These are phyloP conservation scores for Oryzias woworae DNA, from an alignment of 2,113 vertebrate genomes.

Conservation along the genomic window DNA sequence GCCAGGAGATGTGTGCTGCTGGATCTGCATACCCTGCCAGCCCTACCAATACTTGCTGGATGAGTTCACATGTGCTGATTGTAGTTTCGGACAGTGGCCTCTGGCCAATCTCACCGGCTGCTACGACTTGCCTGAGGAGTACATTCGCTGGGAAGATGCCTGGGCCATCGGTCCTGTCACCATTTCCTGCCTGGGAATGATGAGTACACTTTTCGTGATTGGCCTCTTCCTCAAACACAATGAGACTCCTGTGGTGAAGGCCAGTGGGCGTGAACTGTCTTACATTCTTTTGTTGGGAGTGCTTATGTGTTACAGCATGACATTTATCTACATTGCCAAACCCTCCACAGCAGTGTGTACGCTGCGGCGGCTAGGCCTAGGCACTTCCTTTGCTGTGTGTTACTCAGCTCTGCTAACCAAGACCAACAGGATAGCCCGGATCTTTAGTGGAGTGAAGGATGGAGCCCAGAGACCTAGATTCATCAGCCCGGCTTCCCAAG, in stretches of 20 bases:
- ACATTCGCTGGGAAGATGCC: conserved; percentile 93
- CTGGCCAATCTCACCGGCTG: conserved; percentile 90
- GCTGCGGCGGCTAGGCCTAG: conserved; percentile 89
- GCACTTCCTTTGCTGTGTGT: conserved; percentile 94
- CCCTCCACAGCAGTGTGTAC: conserved; percentile 90
- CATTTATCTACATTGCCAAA: conserved; percentile 95
- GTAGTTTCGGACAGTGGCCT: conserved; percentile 94
- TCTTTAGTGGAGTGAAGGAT: conserved; percentile 92
- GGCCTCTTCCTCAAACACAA: conserved; percentile 91
- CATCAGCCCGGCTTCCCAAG: conserved; percentile 95
- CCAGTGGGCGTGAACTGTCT: conserved; percentile 95
- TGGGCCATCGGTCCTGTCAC: conserved; percentile 96
- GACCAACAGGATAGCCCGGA: conserved; percentile 96
- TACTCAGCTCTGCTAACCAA: conserved; percentile 97
- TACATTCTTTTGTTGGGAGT: conserved; percentile 95
- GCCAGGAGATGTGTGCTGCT: conserved; percentile 96
- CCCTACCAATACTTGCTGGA: conserved; percentile 90
- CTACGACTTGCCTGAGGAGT: conserved; percentile 92
- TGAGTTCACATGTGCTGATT: conserved; percentile 94
- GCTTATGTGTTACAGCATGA: conserved; percentile 97
- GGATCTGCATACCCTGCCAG: conserved; percentile 97
- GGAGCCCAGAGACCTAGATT: conserved; percentile 92
- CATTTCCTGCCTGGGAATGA: conserved; percentile 91
- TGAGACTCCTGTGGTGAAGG: conserved; percentile 93
- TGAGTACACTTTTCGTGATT: conserved; percentile 90